Evolutionary conservation across 2,113 vertebrate species (phyloP).

Genomic region (Serilophus lunatus): DNA sequence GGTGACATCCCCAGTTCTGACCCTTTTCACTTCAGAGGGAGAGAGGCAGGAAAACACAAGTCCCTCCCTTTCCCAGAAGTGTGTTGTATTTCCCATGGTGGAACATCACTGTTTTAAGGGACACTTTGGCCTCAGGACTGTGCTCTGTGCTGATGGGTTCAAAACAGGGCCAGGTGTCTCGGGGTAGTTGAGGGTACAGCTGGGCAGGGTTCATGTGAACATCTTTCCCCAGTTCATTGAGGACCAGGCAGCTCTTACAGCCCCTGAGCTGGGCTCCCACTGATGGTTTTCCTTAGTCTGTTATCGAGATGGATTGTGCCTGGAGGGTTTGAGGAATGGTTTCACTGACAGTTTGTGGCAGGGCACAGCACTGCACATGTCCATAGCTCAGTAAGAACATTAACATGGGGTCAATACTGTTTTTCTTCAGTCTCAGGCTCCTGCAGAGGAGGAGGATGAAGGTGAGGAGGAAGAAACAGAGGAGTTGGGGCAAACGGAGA

Average conservation of each 20-base stretch:
- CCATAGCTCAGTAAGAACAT: neutral
- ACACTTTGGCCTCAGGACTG: neutral
- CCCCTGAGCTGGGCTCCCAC: neutral
- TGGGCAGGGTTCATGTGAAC: neutral
- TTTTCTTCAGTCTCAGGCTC: constrained; percentile 68
- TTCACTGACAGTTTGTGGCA: neutral
- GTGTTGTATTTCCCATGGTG: neutral
- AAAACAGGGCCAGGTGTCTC: neutral
- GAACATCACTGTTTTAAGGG: fast-evolving
- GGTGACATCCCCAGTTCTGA: neutral
- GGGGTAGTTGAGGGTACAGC: neutral
- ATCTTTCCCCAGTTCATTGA: too few species aligned
- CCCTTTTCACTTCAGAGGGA: neutral
- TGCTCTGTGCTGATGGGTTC: neutral
- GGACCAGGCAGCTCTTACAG: neutral
- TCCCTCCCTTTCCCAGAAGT: neutral
- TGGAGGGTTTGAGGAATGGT: neutral
- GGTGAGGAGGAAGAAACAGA: constrained; percentile 91
- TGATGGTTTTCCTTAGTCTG: neutral
- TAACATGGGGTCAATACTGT: neutral
- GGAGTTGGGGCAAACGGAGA: constrained; percentile 93
- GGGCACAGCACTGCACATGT: neutral
- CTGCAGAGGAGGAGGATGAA: constrained; percentile 90
- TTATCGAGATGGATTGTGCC: neutral
- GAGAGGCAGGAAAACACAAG: neutral